Evolutionary conservation across 92 coral and sea anemone genomes (phyloP).

Genomic region (Epizoanthus scotinus): DNA sequence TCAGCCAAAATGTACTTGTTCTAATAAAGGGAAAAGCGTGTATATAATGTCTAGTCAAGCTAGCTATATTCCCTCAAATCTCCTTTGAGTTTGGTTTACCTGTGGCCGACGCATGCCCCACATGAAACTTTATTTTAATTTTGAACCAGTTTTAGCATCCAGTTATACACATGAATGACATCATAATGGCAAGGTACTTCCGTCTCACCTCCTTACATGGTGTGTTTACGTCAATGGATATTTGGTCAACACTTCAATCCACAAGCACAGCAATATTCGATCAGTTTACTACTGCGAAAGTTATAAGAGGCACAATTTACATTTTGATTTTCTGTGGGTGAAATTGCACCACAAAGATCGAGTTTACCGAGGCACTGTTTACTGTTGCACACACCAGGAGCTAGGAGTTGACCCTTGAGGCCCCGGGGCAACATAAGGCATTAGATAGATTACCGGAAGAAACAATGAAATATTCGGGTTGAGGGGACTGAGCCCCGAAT

Average conservation of each 20-base stretch:
- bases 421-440: background rate
- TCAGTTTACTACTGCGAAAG: conserved; percentile 27
- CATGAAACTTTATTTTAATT: too few relatives aligned
- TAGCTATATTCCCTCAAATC: too few relatives aligned
- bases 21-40: too few relatives aligned
- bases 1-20: too few relatives aligned
- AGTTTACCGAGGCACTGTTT: too few relatives aligned
- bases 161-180: conserved; percentile 4
- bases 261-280: conserved; percentile 26
- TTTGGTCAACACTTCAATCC: conserved; percentile 32
- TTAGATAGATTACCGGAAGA: conserved; percentile 34
- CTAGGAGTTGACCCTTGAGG: background rate
- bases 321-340: conserved; percentile 4
- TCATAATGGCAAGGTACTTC: conserved; percentile 20
- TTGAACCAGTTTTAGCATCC: too few relatives aligned
- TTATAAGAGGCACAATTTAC: conserved; percentile 18
- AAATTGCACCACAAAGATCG: background rate
- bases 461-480: conserved; percentile 14
- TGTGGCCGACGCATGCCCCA: too few relatives aligned
- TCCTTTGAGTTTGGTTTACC: too few relatives aligned
- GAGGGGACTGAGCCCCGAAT: background rate
- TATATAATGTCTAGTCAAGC: too few relatives aligned
- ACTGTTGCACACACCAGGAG: too few relatives aligned
- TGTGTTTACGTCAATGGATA: conserved; percentile 50
- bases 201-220: conserved; percentile 50